Evolutionary conservation across 92 coral and sea anemone genomes (phyloP), one percentile per base, ranked within the genome.

Genomic region (Palythoa grandiflora): DNA sequence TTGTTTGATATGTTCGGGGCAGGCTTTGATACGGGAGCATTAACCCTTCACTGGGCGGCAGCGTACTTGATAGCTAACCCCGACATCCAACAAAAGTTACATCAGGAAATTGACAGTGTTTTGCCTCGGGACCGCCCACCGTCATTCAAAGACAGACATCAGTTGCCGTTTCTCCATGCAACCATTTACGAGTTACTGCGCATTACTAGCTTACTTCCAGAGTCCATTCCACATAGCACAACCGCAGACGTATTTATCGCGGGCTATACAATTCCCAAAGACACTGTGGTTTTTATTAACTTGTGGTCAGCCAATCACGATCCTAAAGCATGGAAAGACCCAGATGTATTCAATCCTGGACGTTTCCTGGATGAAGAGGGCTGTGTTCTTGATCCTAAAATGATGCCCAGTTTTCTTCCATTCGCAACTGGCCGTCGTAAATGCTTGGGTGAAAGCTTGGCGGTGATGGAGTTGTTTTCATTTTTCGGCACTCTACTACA

Each of bases 191-290:
- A 94, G 83, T 61, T 93, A 20, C 57, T 93, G 17, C 91, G 98
- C 55, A 83, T 91, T 75, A 89, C 89, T 20, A 68, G 90, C 19
- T 28, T 94, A 38, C 89, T 78, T 38, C 96, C 98, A 10, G 73
- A 85, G 6, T 39, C 95, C 0, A 38, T 94, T 1, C 98, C 96
- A 14, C 98, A 93, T 75, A 91, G 94, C 60, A 91, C 96, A 2
- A 90, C 91, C 71, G 51, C 85, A 9, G 98, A 94, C 53, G 87
- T 91, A 11, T 38, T 55, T 21, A 47, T 93, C 39, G 79, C 90
- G 47, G 96, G 94, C 55, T 94, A 87, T 83, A 87, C 70, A 19
- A 89, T 94, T 51, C 98, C 95, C 1, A 91, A 93, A 89, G 98
- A 89, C 84, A 93, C 98, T 1, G 78, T 93, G 6, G 93, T 94